A percentile compares a stretch with the other conserved stretches of the same genome.
These are phyloP conservation scores for Centrocercus urophasianus DNA, from an alignment of 2,113 vertebrate species.

Conservation along the genomic window DNA sequence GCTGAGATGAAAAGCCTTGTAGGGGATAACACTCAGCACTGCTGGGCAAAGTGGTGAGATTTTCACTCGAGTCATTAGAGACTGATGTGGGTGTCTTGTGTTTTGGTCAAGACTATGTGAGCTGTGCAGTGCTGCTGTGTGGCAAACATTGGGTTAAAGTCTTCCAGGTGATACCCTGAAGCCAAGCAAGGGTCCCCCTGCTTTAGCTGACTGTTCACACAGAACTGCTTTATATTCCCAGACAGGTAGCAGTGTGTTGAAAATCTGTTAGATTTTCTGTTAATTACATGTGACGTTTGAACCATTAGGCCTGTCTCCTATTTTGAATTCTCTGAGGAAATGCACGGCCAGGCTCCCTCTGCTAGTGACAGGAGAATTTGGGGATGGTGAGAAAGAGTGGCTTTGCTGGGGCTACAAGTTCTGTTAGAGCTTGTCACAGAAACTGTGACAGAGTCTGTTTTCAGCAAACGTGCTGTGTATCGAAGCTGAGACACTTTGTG, in stretches of 20 bases:
- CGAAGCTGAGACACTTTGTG: neutral
- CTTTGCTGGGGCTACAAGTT: neutral
- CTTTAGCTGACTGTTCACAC: neutral
- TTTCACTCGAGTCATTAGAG: neutral
- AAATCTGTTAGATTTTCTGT: constrained; percentile 34
- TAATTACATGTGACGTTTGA: constrained; percentile 22
- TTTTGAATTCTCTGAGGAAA: constrained; percentile 11
- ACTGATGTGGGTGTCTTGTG: neutral
- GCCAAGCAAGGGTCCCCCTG: neutral
- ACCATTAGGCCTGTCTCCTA: neutral
- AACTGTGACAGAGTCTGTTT: neutral
- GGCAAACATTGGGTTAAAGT: constrained; percentile 9
- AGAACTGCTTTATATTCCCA: constrained; percentile 35
- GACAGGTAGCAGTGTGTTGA: constrained; percentile 32
- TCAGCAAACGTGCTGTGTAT: neutral
- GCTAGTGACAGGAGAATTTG: neutral
- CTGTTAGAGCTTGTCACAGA: neutral
- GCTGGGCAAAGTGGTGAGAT: neutral
- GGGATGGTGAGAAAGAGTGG: neutral
- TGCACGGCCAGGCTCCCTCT: neutral
- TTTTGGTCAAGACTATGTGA: neutral
- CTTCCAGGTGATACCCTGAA: neutral
- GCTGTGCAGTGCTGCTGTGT: neutral
- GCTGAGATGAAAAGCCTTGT: neutral
- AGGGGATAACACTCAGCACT: neutral